phyloP scores from a whole-genome alignment of 2,888 invertebrate species.

The Phengaris arion region DNA sequence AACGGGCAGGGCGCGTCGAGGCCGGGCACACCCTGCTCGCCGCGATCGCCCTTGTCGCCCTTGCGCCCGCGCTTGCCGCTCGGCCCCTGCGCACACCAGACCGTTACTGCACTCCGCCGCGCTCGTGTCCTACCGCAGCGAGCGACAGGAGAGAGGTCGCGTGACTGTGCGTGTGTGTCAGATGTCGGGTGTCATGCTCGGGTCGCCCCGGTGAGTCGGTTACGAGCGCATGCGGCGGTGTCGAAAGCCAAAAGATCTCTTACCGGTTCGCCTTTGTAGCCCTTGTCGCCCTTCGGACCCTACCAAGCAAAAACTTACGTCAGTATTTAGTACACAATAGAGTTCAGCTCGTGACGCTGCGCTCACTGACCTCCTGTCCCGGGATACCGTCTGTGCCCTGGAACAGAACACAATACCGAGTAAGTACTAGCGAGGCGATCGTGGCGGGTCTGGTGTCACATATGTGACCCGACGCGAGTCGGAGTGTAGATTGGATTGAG shows the following conservation, averaged over 20 bases:
- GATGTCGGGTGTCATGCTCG: conserved; percentile 36
- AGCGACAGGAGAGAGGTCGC: not conserved
- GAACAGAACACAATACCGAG: conserved; percentile 50
- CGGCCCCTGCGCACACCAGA: conserved; percentile 83
- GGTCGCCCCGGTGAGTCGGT: conserved; percentile 40
- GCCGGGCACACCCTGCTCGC: conserved; percentile 97
- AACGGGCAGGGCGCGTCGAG: conserved; percentile 99
- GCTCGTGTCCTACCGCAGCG: not conserved
- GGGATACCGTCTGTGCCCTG: conserved; percentile 97
- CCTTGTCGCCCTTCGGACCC: conserved; percentile 95
- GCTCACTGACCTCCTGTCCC: conserved; percentile 87
- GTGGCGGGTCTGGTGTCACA: too few species aligned
- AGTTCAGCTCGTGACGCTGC: conserved; percentile 33
- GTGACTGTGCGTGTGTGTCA: conserved; percentile 29
- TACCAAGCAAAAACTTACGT: conserved; percentile 67
- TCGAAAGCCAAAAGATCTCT: conserved; percentile 62
- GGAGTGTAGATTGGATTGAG: too few species aligned
- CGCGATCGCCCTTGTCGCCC: conserved; percentile 95
- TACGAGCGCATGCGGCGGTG: conserved; percentile 27
- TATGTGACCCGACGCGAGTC: too few species aligned
- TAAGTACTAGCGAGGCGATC: not conserved
- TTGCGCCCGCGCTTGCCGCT: conserved; percentile 93
- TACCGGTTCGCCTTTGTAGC: conserved; percentile 90
- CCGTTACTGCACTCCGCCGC: not conserved
- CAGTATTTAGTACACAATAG: conserved; percentile 29